phyloP scores from a whole-genome alignment of 2,113 vertebrate species.

The Alectura lathami region DNA sequence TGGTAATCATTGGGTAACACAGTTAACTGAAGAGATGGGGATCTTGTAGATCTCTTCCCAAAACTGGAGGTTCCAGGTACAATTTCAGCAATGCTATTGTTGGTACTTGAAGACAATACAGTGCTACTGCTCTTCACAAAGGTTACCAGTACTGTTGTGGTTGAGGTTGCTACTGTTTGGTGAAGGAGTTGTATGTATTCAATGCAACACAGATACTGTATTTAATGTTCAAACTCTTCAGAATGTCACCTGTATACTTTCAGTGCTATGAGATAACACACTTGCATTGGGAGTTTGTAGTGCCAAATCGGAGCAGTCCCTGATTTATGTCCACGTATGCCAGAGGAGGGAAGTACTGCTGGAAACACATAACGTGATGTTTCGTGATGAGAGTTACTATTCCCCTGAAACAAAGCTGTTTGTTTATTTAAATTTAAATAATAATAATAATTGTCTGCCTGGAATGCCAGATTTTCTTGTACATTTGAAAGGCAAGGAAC shows the following conservation, averaged over 20 bases:
- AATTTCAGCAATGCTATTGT: accelerated
- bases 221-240: background rate
- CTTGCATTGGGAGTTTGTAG: background rate
- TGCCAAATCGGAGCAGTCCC: background rate
- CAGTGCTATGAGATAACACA: background rate
- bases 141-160: background rate
- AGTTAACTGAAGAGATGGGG: background rate
- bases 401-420: background rate
- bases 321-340: background rate
- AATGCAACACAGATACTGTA: background rate
- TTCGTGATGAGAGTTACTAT: background rate
- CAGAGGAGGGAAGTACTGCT: background rate
- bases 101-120: background rate
- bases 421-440: background rate
- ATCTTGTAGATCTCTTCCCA: background rate
- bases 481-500: no score
- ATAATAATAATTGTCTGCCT: background rate
- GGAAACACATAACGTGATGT: accelerated
- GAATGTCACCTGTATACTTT: background rate
- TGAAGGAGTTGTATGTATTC: background rate
- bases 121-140: background rate
- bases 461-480: background rate
- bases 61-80: background rate
- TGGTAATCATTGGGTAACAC: background rate
- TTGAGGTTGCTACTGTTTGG: background rate